Base-by-base conservation (phyloP, 2,888 invertebrate species). In the Rhyacophila evoluta region DNA sequence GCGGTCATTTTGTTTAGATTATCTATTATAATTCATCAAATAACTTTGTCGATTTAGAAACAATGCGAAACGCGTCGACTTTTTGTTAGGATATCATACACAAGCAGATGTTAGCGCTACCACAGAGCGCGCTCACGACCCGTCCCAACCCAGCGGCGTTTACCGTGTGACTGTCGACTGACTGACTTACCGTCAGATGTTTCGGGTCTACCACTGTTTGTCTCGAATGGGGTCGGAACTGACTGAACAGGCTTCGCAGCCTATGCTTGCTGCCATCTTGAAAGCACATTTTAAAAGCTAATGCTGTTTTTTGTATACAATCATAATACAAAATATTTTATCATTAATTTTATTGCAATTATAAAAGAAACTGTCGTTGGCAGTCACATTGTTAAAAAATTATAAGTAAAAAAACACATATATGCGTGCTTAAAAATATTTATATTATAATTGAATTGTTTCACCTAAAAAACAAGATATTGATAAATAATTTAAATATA, bases 1-100 rank as follows among this genome's bases (percentile, higher is more conserved):
- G 76, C 79, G 79, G 76, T 79, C 79, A 79, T 79, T 73, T 79
- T 79, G 79, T 72, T 29, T 1, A 19, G 19, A 55, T 55, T 25
- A 19, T 8, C 10, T 55, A 15, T 37, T 69, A 55, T 55, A 25
- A 8, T 15, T 27, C 11, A 73, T 27, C 73, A 74, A 6, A 74
- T 28, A 55, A 41, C 28, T 10, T 74, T 15, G 55, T 29, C 12
- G 27, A 5, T 33, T 1, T n/a, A 69, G 15, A n/a, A 69, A 69
- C 69, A 33, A 69, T 69, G n/a, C 6, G 28, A 69, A 69, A 69
- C 33, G 12, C 69, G 69, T 28, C 10, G 28, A 69, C 69, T 28
- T 33, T n/a, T 28, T 69, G 69, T 33, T 33, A 33, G 28, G 33
- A 29, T 33, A 12, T 69, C 69, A 70, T 55, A 69, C 70, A 74